Conservation (phyloP, 2,888 invertebrate species). For the Pharmacophagus antenor region DNA sequence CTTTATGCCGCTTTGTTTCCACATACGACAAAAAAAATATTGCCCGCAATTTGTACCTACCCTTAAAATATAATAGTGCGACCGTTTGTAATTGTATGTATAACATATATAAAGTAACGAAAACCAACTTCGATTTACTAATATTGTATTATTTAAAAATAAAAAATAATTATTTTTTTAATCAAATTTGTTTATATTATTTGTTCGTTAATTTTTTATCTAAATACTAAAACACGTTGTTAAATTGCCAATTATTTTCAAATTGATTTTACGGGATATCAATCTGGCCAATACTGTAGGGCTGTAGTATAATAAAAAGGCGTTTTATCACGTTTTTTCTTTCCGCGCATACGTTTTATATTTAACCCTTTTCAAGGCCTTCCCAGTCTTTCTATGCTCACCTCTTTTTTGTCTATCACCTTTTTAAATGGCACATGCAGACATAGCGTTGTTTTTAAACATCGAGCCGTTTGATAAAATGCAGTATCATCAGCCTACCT, state of each 20-base stretch:
- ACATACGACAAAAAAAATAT: conserved; percentile 61
- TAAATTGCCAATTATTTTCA: too few relatives aligned
- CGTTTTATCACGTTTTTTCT: conserved; percentile 63
- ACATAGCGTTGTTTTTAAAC: conserved; percentile 64
- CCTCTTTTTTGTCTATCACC: conserved; percentile 65
- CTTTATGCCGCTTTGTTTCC: conserved; percentile 72
- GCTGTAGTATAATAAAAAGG: conserved; percentile 48
- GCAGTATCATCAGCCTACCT: conserved; percentile 78
- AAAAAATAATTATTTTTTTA: too few relatives aligned
- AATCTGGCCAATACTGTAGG: conserved; percentile 40
- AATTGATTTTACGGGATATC: neutral
- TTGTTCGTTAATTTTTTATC: too few relatives aligned
- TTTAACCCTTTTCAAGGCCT: conserved; percentile 73
- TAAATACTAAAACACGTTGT: too few relatives aligned
- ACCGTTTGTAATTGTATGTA: conserved; percentile 42
- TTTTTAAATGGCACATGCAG: conserved; percentile 81
- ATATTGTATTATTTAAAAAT: too few relatives aligned
- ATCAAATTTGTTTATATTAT: too few relatives aligned
- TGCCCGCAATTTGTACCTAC: conserved; percentile 78
- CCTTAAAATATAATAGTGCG: conserved; percentile 47
- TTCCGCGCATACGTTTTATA: conserved; percentile 58
- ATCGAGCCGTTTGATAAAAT: conserved; percentile 65
- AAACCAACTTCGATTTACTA: too few relatives aligned
- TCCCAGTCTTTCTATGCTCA: conserved; percentile 72
- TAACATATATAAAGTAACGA: neutral